Conservation (phyloP, 2,797 vertebrate genomes). For the Podargus strigoides region DNA sequence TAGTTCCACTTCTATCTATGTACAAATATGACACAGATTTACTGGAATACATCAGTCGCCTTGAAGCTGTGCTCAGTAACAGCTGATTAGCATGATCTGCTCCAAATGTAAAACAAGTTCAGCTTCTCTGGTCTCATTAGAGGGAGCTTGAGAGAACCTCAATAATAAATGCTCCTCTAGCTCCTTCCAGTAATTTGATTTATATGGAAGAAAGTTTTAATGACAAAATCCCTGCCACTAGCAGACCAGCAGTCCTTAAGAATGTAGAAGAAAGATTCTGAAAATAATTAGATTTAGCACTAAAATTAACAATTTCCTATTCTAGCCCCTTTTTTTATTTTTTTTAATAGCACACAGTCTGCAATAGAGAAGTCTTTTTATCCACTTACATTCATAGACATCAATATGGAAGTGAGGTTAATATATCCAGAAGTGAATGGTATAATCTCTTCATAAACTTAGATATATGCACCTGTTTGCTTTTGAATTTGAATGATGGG, state of each 20-base stretch:
- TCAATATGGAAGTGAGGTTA: neutral
- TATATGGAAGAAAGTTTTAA: neutral
- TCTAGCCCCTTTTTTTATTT: no score
- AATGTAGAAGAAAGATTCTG: neutral
- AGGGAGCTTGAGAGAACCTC: neutral
- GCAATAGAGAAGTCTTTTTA: neutral
- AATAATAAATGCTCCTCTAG: neutral
- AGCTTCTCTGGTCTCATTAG: slow-evolving; percentile 36
- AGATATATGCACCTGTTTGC: neutral
- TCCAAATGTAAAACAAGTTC: slow-evolving; percentile 36
- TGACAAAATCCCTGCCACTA: neutral
- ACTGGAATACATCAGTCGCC: slow-evolving; percentile 25
- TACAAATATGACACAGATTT: slow-evolving; percentile 14
- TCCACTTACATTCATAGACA: neutral
- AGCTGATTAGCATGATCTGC: slow-evolving; percentile 31
- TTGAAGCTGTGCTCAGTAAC: slow-evolving; percentile 22
- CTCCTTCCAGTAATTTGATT: neutral
- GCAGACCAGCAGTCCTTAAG: neutral
- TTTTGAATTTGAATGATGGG: neutral
- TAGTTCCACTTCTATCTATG: neutral
- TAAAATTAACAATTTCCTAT: no score
- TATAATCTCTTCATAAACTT: neutral
- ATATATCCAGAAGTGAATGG: neutral
- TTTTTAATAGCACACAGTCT: neutral
- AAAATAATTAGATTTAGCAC: neutral